Evolutionary conservation across 2,797 vertebrate genomes (phyloP).

Genomic region (Sebastes itinus): DNA sequence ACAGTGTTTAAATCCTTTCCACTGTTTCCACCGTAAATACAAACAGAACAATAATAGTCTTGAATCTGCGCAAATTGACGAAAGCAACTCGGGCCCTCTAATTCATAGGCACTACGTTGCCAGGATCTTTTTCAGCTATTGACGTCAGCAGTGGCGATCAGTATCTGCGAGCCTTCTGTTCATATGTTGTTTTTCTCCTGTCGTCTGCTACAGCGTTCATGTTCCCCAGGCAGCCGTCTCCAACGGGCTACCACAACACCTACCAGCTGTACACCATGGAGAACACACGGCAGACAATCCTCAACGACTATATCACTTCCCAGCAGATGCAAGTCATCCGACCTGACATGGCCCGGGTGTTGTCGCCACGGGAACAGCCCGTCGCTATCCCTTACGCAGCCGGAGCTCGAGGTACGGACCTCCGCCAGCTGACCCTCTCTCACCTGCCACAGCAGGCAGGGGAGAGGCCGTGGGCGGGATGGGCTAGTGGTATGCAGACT

Average conservation of each 20-base stretch:
- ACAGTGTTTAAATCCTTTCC: constrained; percentile 47
- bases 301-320: constrained; percentile 99
- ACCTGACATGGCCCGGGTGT: constrained; percentile 88
- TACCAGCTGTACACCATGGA: constrained; percentile 99
- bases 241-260: constrained; percentile 94
- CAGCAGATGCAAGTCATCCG: constrained; percentile 99
- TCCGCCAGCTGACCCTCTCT: constrained; percentile 40
- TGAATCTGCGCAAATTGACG: constrained; percentile 16
- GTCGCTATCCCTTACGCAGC: constrained; percentile 88
- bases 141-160: constrained; percentile 53
- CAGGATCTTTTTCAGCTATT: constrained; percentile 50
- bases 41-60: constrained; percentile 15
- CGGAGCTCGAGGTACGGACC: constrained; percentile 88
- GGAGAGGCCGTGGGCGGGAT: constrained; percentile 26
- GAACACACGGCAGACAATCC: constrained; percentile 98
- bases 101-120: constrained; percentile 55
- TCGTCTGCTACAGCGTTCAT: constrained; percentile 86
- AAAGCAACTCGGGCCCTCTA: constrained; percentile 35
- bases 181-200: constrained; percentile 24
- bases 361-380: constrained; percentile 93
- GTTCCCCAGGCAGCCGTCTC: constrained; percentile 95
- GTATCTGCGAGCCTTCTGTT: constrained; percentile 61
- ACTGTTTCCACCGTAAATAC: not conserved
- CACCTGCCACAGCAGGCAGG: constrained; percentile 31
- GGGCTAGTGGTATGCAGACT: constrained; percentile 57